These are phyloP conservation scores for Octodon degus DNA, from an alignment of 2,113 vertebrate species.

Conservation along the genomic window DNA sequence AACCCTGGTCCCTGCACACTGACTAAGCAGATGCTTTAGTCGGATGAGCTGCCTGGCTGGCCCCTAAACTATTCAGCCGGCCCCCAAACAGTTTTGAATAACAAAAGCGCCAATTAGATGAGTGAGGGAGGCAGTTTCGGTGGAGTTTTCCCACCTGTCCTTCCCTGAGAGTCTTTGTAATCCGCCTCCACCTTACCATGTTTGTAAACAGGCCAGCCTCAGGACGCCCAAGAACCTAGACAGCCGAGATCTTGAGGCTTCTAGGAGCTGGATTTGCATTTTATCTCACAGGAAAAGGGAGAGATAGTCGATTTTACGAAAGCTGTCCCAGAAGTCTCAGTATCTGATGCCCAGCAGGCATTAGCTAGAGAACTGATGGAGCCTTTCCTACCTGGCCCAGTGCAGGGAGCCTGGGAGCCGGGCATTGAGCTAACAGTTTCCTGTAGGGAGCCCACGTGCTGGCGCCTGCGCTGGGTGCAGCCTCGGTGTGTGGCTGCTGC, in stretches of 20 bases:
- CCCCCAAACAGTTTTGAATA: conserved; percentile 1
- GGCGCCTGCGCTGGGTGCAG: background rate
- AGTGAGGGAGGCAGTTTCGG: background rate
- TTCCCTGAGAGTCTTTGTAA: background rate
- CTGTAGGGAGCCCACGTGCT: background rate
- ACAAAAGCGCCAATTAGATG: background rate
- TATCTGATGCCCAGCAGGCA: background rate
- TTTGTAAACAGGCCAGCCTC: background rate
- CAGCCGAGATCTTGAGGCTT: background rate
- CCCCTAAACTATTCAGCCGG: no score
- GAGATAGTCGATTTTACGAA: conserved; percentile 26
- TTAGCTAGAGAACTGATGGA: background rate
- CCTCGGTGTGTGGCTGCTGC: conserved; percentile 55
- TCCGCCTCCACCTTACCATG: background rate
- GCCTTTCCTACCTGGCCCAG: conserved; percentile 12
- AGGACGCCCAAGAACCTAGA: background rate
- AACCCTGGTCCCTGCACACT: no score
- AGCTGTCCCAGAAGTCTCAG: background rate
- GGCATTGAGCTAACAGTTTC: background rate
- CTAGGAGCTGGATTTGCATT: background rate
- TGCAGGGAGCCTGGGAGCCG: background rate
- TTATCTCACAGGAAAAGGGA: background rate
- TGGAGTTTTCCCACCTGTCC: background rate
- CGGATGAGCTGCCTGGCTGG: no score
- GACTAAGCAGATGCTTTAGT: no score